phyloP scores from a whole-genome alignment of 2,888 invertebrate species.

The Neoaliturus tenellus region DNA sequence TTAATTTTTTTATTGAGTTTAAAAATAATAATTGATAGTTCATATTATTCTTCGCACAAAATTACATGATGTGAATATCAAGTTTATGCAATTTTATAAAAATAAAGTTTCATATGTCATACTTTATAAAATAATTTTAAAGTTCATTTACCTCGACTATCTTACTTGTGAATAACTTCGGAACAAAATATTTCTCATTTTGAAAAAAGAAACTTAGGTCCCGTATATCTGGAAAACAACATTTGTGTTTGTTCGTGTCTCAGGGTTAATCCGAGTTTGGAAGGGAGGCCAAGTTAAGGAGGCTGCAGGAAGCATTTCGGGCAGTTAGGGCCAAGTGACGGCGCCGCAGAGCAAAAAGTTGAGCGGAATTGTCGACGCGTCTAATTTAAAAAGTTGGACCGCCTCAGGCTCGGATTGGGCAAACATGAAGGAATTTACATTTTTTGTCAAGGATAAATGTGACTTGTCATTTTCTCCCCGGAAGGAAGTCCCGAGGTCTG shows the following conservation, averaged over 20 bases:
- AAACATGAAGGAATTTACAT: slow-evolving; percentile 31
- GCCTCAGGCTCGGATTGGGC: slow-evolving; percentile 7
- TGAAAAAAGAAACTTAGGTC: background rate
- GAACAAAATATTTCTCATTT: too few species aligned
- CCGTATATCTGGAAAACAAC: background rate
- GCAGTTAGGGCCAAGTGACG: slow-evolving; percentile 20
- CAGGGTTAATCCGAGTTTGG: background rate
- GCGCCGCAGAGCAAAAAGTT: slow-evolving; percentile 34
- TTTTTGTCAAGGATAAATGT: slow-evolving; percentile 46
- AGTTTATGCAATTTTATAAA: too few species aligned
- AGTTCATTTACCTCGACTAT: too few species aligned
- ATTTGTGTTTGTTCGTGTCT: background rate
- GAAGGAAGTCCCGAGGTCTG: background rate
- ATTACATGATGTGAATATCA: too few species aligned
- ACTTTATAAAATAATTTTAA: too few species aligned
- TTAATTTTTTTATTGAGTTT: too few species aligned
- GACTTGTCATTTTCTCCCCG: slow-evolving; percentile 29
- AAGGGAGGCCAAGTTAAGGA: background rate
- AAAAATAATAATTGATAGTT: too few species aligned
- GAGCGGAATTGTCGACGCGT: slow-evolving; percentile 4
- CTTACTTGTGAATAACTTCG: too few species aligned
- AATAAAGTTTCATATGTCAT: too few species aligned
- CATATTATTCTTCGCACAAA: too few species aligned
- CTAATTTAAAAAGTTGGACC: slow-evolving; percentile 43
- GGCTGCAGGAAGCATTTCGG: slow-evolving; percentile 12